These are phyloP conservation scores for Nothobranchius furzeri DNA, from an alignment of 2,113 vertebrate genomes.

Conservation along the genomic window DNA sequence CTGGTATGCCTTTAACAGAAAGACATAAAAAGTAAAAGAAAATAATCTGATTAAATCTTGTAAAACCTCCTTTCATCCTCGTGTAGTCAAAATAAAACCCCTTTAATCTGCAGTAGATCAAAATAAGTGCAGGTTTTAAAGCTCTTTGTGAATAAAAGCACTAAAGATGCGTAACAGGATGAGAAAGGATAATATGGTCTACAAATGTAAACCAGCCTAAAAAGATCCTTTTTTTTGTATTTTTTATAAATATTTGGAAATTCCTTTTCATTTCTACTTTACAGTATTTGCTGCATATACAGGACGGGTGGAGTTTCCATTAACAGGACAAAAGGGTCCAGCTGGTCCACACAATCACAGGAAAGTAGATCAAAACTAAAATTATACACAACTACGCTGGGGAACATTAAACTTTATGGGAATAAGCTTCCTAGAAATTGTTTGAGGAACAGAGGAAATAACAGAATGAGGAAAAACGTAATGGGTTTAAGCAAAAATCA, in stretches of 20 bases:
- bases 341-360: slow-evolving; percentile 54
- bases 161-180: background rate
- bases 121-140: background rate
- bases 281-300: slow-evolving; percentile 23
- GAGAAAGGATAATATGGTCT: background rate
- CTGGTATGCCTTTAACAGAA: too few relatives aligned
- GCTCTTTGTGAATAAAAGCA: background rate
- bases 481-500: background rate
- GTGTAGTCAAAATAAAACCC: background rate
- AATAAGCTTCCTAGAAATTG: too few relatives aligned
- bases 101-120: background rate
- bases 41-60: too few relatives aligned
- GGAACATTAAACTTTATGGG: too few relatives aligned
- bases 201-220: background rate
- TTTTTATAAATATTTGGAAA: slow-evolving; percentile 11
- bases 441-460: too few relatives aligned
- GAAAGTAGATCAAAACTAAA: slow-evolving; percentile 46
- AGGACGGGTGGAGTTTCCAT: slow-evolving; percentile 60
- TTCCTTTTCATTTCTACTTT: slow-evolving; percentile 29
- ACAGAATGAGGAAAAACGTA: background rate
- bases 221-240: background rate
- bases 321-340: slow-evolving; percentile 31
- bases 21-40: too few relatives aligned
- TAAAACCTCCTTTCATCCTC: too few relatives aligned
- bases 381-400: slow-evolving; percentile 12